These are phyloP conservation scores for Chondrilla cf. caribensis DNA, from an alignment of 37 sponge, comb jelly and placozoan species.

Conservation along the genomic window DNA sequence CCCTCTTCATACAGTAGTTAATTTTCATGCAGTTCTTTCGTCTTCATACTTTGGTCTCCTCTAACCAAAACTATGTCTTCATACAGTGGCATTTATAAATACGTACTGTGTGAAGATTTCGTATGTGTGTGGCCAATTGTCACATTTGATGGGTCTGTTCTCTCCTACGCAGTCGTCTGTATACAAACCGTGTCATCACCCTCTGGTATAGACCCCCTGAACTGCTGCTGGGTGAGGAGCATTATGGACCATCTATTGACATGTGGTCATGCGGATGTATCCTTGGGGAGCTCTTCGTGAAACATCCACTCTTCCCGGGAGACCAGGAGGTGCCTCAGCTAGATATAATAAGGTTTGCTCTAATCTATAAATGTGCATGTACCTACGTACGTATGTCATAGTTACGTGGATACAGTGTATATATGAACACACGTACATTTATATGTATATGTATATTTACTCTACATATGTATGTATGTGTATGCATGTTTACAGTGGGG, in stretches of 20 bases:
- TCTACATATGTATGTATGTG: background rate
- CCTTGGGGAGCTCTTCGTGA: conserved; percentile 89
- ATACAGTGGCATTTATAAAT: background rate
- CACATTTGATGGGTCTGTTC: background rate
- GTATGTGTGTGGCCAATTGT: background rate
- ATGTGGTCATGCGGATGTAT: conserved; percentile 99
- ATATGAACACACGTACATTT: too few species aligned
- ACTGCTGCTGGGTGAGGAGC: conserved; percentile 93
- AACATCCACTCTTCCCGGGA: conserved; percentile 83
- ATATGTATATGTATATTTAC: too few species aligned
- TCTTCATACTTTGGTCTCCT: too few species aligned
- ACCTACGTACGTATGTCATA: background rate
- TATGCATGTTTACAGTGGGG: background rate
- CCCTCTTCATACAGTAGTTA: too few species aligned
- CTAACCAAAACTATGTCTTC: too few species aligned
- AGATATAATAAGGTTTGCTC: conserved; percentile 79
- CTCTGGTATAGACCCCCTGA: conserved; percentile 98
- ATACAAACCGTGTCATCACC: conserved; percentile 96
- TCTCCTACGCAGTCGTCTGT: conserved; percentile 64
- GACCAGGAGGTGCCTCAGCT: conserved; percentile 72
- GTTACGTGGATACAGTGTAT: background rate
- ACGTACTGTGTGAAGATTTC: background rate
- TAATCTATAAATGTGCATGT: too few species aligned
- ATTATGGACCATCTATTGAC: conserved; percentile 92
- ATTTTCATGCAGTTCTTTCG: too few species aligned